Conservation (phyloP, 2,797 vertebrate species). For the Trematomus bernacchii region DNA sequence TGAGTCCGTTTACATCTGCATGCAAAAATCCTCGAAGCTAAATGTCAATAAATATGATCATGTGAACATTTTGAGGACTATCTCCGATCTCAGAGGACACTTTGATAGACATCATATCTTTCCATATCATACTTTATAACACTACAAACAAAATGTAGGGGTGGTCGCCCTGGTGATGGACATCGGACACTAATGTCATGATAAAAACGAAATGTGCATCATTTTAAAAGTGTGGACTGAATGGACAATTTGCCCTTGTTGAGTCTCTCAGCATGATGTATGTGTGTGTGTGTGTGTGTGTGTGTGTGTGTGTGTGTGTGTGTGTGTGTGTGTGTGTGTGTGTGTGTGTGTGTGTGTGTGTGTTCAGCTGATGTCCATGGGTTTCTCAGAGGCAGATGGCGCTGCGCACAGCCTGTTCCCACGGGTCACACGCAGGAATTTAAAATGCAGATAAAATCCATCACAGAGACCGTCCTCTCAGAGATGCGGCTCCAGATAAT, state of each 20-base stretch:
- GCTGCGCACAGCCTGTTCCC: conserved; percentile 65
- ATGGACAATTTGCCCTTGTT: conserved; percentile 39
- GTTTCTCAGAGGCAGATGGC: conserved; percentile 77
- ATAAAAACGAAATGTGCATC: conserved; percentile 6
- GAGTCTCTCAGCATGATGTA: conserved; percentile 19
- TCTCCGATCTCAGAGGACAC: neutral
- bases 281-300: conserved; percentile 22
- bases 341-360: neutral
- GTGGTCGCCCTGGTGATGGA: no score
- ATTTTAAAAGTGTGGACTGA: conserved; percentile 12
- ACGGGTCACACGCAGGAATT: conserved; percentile 76
- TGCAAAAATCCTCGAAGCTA: neutral
- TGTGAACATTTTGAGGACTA: neutral
- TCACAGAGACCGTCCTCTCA: conserved; percentile 73
- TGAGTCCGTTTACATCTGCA: neutral
- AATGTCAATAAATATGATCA: neutral
- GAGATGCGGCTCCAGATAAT: conserved; percentile 65
- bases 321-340: conserved; percentile 15
- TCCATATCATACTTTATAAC: no score
- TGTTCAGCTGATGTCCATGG: conserved; percentile 63
- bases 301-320: conserved; percentile 1
- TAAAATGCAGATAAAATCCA: conserved; percentile 75
- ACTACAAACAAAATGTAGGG: no score
- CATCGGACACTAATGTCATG: neutral
- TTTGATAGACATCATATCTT: neutral